Evolutionary conservation across 2,113 vertebrate genomes (phyloP).

Genomic region (Eira barbara): DNA sequence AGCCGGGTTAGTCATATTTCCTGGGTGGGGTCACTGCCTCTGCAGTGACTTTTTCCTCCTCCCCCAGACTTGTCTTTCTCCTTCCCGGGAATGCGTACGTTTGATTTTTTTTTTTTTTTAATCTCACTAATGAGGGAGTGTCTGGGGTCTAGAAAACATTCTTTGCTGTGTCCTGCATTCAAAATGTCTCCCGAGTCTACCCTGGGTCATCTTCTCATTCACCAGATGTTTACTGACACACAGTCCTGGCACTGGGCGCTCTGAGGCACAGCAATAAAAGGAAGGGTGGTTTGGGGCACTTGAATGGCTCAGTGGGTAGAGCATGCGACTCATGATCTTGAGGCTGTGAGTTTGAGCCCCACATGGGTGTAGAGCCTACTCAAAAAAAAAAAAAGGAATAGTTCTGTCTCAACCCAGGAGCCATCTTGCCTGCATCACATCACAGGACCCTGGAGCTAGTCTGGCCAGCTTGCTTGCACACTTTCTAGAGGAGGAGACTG

Average conservation of each 20-base stretch:
- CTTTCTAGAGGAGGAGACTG: neutral
- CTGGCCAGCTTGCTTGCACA: neutral
- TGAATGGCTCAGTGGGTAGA: neutral
- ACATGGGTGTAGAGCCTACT: neutral
- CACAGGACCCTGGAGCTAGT: neutral
- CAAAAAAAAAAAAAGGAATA: neutral
- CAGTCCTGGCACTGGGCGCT: neutral
- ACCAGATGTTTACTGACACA: neutral
- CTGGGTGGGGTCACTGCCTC: constrained; percentile 42
- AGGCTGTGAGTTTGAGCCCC: neutral
- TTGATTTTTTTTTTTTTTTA: neutral
- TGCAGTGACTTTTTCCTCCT: neutral
- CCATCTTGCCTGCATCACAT: neutral
- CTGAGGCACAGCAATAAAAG: neutral
- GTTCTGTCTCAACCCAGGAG: neutral
- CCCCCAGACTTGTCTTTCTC: neutral
- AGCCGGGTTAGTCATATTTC: constrained; percentile 32
- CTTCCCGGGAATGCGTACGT: neutral
- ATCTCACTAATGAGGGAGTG: neutral
- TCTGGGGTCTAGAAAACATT: neutral
- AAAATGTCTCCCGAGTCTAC: neutral
- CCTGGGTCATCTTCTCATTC: neutral
- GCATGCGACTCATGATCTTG: neutral
- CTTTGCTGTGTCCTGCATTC: neutral
- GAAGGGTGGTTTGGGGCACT: neutral